A percentile compares a stretch with the other conserved stretches of the same genome.
Conservation (phyloP, 2,888 invertebrate genomes). For the Pollenia angustigena region DNA sequence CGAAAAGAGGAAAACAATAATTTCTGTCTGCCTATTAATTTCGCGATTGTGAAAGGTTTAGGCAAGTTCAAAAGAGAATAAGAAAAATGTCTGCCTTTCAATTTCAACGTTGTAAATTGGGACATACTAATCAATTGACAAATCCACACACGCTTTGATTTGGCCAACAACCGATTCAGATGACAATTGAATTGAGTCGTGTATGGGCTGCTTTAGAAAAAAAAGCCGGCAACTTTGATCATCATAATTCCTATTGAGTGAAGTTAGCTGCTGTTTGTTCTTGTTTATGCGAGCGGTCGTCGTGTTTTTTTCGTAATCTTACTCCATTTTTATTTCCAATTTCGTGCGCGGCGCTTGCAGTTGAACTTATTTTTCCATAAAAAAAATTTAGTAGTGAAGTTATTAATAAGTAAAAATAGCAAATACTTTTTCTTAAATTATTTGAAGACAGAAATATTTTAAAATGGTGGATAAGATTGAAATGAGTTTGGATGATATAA, state of each 20-base stretch:
- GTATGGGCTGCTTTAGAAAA: no score
- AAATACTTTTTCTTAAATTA: not conserved
- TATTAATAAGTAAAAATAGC: no score
- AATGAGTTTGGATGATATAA: conserved; percentile 98
- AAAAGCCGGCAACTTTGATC: not conserved
- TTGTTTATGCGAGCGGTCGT: conserved; percentile 7
- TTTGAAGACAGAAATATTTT: conserved; percentile 25
- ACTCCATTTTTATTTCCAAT: conserved; percentile 68
- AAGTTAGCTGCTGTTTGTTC: conserved; percentile 55
- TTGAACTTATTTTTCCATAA: conserved; percentile 14
- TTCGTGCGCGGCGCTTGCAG: conserved; percentile 38
- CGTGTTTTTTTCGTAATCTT: conserved; percentile 41
- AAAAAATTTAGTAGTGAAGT: not conserved
- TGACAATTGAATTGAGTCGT: no score
- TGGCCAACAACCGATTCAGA: no score
- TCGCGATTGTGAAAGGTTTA: no score
- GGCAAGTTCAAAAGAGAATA: no score
- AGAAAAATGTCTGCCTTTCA: no score
- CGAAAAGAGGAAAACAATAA: no score
- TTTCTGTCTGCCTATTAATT: no score
- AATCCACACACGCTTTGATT: no score
- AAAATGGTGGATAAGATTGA: conserved; percentile 97
- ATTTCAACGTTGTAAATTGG: no score
- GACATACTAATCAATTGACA: no score
- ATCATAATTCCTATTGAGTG: not conserved